These are phyloP conservation scores for Chiridota heheva DNA, from an alignment of 35 echinoderm and acorn worm species.

Conservation along the genomic window DNA sequence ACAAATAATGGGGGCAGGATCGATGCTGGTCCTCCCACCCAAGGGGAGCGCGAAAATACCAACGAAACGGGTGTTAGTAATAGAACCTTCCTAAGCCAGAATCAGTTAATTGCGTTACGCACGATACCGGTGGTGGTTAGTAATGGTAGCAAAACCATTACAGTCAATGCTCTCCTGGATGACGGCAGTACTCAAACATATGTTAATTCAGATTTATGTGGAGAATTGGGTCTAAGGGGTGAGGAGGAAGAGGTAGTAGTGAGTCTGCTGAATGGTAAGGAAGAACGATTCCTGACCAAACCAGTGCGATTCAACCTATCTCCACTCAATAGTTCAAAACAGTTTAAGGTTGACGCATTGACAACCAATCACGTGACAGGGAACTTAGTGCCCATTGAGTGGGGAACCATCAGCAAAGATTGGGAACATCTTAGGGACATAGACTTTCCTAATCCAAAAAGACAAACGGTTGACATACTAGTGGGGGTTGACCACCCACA, in stretches of 20 bases:
- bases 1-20: no score
- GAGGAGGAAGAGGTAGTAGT: background rate
- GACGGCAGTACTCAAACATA: constrained; percentile 15
- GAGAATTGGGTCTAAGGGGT: background rate
- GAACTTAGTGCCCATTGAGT: background rate
- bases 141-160: background rate
- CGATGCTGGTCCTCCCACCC: background rate
- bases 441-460: background rate
- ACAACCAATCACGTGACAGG: constrained; percentile 10
- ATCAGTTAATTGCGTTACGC: background rate
- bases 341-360: background rate
- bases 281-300: background rate
- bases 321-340: no score
- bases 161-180: constrained; percentile 28
- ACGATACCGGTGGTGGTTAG: background rate
- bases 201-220: background rate
- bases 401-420: background rate
- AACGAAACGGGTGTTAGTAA: background rate
- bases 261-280: constrained; percentile 13
- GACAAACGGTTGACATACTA: background rate
- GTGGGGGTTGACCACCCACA: constrained; percentile 5
- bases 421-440: constrained; percentile 18
- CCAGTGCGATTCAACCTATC: background rate
- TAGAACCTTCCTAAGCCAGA: constrained; percentile 1
- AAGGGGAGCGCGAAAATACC: background rate